Percentiles rank a stretch among this genome's conserved stretches.
Conservation (phyloP, 2,888 invertebrate genomes). For the Balanococcus diminutus region DNA sequence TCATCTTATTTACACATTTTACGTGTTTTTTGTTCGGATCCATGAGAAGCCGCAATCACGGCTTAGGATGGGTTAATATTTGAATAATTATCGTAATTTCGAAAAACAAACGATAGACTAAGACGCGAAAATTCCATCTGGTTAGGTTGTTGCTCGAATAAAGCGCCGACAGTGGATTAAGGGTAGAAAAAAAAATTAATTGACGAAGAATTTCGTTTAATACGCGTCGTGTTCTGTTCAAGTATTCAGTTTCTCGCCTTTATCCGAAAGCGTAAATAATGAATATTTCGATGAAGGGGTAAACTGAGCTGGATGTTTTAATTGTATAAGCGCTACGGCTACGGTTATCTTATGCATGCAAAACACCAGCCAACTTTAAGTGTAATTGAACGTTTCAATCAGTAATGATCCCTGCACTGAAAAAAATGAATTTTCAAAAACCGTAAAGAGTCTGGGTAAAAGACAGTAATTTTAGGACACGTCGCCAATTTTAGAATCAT, state of each 20-base stretch:
- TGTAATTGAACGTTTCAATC: conserved; percentile 14
- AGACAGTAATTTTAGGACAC: no score
- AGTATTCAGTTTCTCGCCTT: conserved; percentile 19
- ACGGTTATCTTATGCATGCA: conserved; percentile 14
- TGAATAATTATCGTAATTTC: conserved; percentile 25
- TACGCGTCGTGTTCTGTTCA: conserved; percentile 3
- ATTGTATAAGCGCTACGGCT: neutral
- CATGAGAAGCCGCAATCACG: neutral
- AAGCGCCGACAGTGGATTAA: neutral
- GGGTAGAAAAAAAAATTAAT: neutral
- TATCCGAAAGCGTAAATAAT: conserved; percentile 20
- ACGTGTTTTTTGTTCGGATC: neutral
- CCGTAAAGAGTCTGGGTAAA: no score
- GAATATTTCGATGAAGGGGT: conserved; percentile 23
- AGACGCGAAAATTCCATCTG: neutral
- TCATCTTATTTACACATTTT: neutral
- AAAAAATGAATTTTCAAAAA: no score
- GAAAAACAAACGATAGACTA: neutral
- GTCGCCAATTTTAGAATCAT: no score
- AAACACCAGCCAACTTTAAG: neutral
- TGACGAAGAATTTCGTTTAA: neutral
- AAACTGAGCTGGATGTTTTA: conserved; percentile 9
- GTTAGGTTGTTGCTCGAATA: neutral
- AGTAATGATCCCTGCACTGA: neutral
- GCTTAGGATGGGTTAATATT: conserved; percentile 1